A percentile compares a stretch with the other conserved stretches of the same genome.
These are phyloP conservation scores for Sorex araneus DNA, from an alignment of 2,113 vertebrate genomes.

Conservation along the genomic window DNA sequence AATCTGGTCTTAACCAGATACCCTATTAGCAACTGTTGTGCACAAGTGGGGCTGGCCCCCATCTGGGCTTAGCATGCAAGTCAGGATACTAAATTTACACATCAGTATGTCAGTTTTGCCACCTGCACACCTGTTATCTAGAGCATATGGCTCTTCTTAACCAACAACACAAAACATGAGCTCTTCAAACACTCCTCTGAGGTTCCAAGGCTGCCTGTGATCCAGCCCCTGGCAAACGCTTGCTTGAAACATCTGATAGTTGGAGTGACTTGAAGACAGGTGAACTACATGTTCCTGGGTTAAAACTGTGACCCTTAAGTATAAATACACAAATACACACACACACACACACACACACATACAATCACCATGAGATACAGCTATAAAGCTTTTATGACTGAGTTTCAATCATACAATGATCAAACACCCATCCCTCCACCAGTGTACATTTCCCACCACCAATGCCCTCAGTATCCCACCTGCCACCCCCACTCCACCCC, in stretches of 20 bases:
- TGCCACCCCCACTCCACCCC: no score
- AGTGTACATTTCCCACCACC: no score
- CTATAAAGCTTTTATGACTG: no score
- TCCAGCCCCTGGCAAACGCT: constrained; percentile 76
- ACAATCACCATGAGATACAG: no score
- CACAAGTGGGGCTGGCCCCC: constrained; percentile 46
- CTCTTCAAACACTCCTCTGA: constrained; percentile 60
- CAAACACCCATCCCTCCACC: no score
- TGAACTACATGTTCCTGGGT: constrained; percentile 54
- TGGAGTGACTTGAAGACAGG: constrained; percentile 63
- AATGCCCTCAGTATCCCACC: no score
- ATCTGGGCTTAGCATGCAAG: constrained; percentile 59
- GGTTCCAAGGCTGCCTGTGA: constrained; percentile 69
- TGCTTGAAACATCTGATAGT: constrained; percentile 78
- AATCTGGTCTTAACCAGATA: constrained; percentile 48
- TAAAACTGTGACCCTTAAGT: constrained; percentile 56
- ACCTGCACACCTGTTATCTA: constrained; percentile 80
- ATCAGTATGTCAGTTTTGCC: constrained; percentile 69
- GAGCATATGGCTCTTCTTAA: constrained; percentile 80
- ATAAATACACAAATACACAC: neutral
- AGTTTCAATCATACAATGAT: no score
- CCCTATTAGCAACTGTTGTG: constrained; percentile 65
- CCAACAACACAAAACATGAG: constrained; percentile 78
- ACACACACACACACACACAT: no score
- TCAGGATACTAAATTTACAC: constrained; percentile 75